phyloP scores from a whole-genome alignment of 2,888 invertebrate genomes.

The Strigamia maritima region DNA sequence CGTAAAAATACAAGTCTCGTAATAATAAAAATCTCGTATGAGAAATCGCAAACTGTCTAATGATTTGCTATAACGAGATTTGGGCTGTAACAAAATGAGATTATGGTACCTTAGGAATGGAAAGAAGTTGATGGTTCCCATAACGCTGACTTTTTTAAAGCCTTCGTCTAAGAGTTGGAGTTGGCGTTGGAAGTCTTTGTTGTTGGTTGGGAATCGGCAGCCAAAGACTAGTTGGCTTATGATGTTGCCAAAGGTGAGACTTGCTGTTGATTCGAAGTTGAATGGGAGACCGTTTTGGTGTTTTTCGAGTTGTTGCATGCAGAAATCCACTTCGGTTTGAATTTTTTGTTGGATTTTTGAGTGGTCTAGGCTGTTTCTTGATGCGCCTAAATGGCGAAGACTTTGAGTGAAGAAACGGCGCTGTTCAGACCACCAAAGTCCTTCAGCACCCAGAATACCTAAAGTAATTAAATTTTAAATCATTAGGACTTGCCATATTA shows the following conservation, averaged over 20 bases:
- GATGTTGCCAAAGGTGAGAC: constrained; percentile 68
- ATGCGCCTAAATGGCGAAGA: constrained; percentile 45
- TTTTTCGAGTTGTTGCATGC: constrained; percentile 41
- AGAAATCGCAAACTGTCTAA: too few species aligned
- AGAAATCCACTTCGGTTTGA: constrained; percentile 57
- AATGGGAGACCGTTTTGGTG: constrained; percentile 8
- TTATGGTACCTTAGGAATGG: constrained; percentile 72
- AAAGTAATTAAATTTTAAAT: too few species aligned
- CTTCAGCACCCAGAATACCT: constrained; percentile 82
- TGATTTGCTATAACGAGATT: too few species aligned
- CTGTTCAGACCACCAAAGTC: constrained; percentile 77
- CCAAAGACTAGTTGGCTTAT: constrained; percentile 77
- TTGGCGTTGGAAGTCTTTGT: constrained; percentile 73
- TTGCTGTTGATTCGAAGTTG: constrained; percentile 54
- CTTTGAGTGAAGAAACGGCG: constrained; percentile 69
- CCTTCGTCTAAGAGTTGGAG: constrained; percentile 78
- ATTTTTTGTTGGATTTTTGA: constrained; percentile 71
- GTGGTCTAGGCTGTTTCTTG: constrained; percentile 57
- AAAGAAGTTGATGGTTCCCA: constrained; percentile 78
- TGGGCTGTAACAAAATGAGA: too few species aligned
- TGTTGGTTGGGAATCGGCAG: constrained; percentile 59
- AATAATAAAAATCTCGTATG: too few species aligned
- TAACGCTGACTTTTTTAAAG: constrained; percentile 74
- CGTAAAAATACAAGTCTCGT: too few species aligned
- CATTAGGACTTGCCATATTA: too few species aligned